Conservation (phyloP, 2,797 vertebrate genomes). For the Hafferia zeledoni region DNA sequence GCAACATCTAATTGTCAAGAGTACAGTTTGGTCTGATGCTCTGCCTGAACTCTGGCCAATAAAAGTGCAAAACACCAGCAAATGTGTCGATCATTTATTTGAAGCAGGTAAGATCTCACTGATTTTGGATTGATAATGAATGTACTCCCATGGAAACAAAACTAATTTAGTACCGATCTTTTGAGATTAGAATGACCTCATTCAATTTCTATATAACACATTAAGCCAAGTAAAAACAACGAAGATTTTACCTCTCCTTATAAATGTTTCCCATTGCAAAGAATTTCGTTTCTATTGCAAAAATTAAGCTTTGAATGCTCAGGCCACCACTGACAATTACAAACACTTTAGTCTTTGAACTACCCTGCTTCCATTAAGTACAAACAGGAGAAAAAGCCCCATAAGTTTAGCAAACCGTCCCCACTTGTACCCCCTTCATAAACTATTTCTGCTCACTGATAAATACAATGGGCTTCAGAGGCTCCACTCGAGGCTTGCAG, state of each 20-base stretch:
- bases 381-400: not conserved
- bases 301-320: not conserved
- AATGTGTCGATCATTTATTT: not conserved
- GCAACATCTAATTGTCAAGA: not conserved
- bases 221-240: not conserved
- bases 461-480: not conserved
- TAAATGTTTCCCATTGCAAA: not conserved
- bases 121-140: not conserved
- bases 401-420: not conserved
- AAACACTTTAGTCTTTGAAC: not conserved
- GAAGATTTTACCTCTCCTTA: not conserved
- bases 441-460: not conserved
- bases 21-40: not conserved
- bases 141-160: not conserved
- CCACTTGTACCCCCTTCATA: not conserved
- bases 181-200: not conserved
- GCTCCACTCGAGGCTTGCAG: not conserved
- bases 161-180: not conserved
- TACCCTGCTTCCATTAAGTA: not conserved
- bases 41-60: not conserved
- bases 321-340: not conserved
- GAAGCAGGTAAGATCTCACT: not conserved
- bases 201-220: not conserved
- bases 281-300: not conserved
- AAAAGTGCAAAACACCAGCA: not conserved